phyloP scores from a whole-genome alignment of 2,113 vertebrate species.

The Rhynchomys soricoides region DNA sequence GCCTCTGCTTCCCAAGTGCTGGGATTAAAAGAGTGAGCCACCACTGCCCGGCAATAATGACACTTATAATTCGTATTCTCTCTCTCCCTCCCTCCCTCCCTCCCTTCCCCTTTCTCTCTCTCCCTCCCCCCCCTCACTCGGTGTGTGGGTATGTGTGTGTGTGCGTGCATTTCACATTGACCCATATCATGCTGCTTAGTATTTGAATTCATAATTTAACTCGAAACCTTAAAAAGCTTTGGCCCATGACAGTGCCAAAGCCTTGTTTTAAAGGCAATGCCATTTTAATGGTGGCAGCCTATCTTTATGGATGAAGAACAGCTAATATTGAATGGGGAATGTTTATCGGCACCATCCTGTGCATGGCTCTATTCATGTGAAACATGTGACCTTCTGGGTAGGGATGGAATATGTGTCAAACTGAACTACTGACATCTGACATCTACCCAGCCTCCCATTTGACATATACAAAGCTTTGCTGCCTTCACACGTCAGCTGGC shows the following conservation, averaged over 20 bases:
- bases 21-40: too few species aligned
- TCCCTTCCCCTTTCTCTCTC: background rate
- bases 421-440: background rate
- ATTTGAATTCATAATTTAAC: background rate
- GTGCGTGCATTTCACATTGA: background rate
- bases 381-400: background rate
- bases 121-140: too few species aligned
- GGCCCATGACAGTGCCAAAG: background rate
- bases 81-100: background rate
- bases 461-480: background rate
- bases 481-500: background rate
- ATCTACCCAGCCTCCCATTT: background rate
- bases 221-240: background rate
- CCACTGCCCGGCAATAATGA: too few species aligned
- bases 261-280: background rate
- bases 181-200: background rate
- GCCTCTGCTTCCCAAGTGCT: too few species aligned
- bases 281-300: background rate
- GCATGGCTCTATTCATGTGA: background rate
- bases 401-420: background rate
- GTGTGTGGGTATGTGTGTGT: background rate
- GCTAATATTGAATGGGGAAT: background rate
- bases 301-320: background rate
- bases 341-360: background rate
- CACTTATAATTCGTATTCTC: too few species aligned